phyloP scores from a whole-genome alignment of 2,888 invertebrate species.

The Girardia tigrina region DNA sequence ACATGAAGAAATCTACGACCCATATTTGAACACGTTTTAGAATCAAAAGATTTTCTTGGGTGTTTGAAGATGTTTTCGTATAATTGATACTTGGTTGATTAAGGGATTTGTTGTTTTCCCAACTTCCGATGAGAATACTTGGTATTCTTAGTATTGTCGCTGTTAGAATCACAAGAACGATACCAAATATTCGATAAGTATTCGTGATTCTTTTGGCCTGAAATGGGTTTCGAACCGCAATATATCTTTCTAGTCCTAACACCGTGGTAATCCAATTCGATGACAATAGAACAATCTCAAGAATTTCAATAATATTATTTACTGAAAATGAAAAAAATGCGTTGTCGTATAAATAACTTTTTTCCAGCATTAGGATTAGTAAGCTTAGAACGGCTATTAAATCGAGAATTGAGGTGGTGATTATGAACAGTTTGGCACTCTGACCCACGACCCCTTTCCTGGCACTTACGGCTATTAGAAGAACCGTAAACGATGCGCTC shows the following conservation, averaged over 20 bases:
- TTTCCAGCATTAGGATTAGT: not conserved
- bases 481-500: not conserved
- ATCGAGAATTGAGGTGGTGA: not conserved
- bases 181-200: not conserved
- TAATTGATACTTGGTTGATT: too few species aligned
- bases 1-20: slow-evolving; percentile 26
- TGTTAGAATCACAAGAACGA: slow-evolving; percentile 1
- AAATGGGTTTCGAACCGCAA: slow-evolving; percentile 30
- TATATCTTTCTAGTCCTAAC: slow-evolving; percentile 26
- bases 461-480: not conserved
- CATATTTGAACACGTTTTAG: not conserved
- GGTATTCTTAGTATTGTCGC: slow-evolving; percentile 10
- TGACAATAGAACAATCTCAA: slow-evolving; percentile 21
- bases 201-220: slow-evolving; percentile 29
- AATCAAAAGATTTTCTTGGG: not conserved
- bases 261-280: slow-evolving; percentile 31
- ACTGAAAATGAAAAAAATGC: not conserved
- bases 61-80: not conserved
- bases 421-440: not conserved
- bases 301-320: slow-evolving; percentile 3
- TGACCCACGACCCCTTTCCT: not conserved
- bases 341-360: not conserved
- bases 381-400: not conserved
- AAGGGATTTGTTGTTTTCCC: slow-evolving; percentile 24
- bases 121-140: not conserved